Percentiles rank a stretch among this genome's conserved stretches.
Evolutionary conservation across 1,140 invertebrate genomes (phyloP).

Genomic region (Penaeus chinensis): DNA sequence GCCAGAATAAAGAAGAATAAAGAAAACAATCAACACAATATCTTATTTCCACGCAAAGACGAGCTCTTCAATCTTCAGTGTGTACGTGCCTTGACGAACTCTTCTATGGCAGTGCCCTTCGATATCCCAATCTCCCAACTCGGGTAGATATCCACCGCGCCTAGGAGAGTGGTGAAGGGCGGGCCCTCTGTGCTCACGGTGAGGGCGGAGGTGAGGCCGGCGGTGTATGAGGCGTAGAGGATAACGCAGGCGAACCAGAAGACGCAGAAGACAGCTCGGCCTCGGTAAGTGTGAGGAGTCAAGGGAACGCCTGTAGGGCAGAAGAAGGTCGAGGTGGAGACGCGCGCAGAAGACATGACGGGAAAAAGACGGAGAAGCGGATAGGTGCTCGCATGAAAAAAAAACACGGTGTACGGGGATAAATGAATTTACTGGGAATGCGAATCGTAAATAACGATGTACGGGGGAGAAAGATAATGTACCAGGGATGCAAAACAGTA

Average conservation of each 20-base stretch:
- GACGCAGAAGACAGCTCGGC: conserved; percentile 45
- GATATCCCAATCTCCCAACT: conserved; percentile 42
- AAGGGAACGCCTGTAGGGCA: too few relatives aligned
- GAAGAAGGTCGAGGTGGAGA: too few relatives aligned
- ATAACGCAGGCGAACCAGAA: conserved; percentile 52
- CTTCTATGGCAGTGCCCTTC: conserved; percentile 20
- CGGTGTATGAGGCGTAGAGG: conserved; percentile 57
- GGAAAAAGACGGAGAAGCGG: too few relatives aligned
- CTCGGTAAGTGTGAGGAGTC: neutral
- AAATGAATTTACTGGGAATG: too few relatives aligned
- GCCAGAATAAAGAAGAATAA: too few relatives aligned
- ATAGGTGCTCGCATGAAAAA: too few relatives aligned
- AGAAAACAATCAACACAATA: too few relatives aligned
- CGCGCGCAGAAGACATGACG: too few relatives aligned
- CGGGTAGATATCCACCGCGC: conserved; percentile 17
- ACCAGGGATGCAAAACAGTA: too few relatives aligned
- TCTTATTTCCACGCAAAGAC: neutral
- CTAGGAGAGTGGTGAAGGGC: conserved; percentile 38
- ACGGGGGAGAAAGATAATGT: too few relatives aligned
- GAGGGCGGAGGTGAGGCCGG: conserved; percentile 52
- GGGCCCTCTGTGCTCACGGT: conserved; percentile 27
- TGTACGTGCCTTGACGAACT: conserved; percentile 16
- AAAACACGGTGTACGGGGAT: too few relatives aligned
- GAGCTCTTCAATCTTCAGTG: neutral
- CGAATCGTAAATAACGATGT: too few relatives aligned